phyloP scores from a whole-genome alignment of 2,113 vertebrate species.

The Peucedramus taeniatus region DNA sequence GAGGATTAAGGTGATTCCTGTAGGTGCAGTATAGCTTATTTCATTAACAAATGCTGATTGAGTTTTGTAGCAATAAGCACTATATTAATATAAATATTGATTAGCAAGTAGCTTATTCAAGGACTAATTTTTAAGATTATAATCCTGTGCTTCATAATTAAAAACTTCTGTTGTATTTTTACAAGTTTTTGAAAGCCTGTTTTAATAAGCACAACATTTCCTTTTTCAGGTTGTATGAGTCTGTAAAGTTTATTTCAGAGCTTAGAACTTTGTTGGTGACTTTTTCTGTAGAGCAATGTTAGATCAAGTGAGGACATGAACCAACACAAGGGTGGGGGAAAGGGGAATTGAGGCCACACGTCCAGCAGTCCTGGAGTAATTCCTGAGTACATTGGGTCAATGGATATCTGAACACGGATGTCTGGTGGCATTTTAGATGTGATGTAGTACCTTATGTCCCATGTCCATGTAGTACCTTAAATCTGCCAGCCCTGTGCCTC shows the following conservation, averaged over 20 bases:
- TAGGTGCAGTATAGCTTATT: neutral
- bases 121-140: neutral
- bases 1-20: neutral
- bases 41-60: neutral
- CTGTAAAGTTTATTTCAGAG: neutral
- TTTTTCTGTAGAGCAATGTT: neutral
- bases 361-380: neutral
- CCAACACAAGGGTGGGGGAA: neutral
- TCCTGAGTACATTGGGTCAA: neutral
- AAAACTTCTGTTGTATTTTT: neutral
- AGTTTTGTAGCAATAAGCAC: neutral
- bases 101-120: neutral
- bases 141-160: neutral
- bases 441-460: too few relatives aligned
- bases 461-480: fast-evolving
- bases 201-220: neutral
- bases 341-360: neutral
- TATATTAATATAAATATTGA: neutral
- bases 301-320: neutral
- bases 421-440: neutral
- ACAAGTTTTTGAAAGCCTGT: neutral
- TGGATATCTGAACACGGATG: fast-evolving
- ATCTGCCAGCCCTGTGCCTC: neutral
- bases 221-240: neutral
- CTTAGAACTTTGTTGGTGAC: neutral